These are phyloP conservation scores for Syrrhaptes paradoxus DNA, from an alignment of 2,113 vertebrate species.

Conservation along the genomic window DNA sequence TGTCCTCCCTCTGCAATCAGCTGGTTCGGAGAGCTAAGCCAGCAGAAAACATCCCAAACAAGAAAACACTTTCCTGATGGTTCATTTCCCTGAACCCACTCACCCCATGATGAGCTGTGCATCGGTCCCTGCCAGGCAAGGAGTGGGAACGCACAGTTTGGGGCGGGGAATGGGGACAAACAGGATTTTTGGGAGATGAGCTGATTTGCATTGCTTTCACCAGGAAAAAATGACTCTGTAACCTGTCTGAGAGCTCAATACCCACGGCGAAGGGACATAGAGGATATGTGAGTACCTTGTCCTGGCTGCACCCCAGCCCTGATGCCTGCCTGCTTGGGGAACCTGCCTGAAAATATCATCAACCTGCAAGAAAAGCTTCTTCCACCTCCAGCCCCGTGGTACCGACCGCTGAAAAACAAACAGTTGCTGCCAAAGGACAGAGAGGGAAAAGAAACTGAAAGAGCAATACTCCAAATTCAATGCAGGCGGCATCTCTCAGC, in stretches of 20 bases:
- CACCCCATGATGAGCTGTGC: not conserved
- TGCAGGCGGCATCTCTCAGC: not conserved
- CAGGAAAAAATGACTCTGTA: not conserved
- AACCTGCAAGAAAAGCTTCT: not conserved
- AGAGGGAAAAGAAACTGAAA: not conserved
- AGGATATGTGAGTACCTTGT: not conserved
- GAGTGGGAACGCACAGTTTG: accelerated
- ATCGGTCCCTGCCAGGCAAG: not conserved
- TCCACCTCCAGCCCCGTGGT: not conserved
- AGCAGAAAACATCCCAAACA: not conserved
- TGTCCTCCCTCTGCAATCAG: not conserved
- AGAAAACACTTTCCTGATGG: not conserved
- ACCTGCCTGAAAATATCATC: not conserved
- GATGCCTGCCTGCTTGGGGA: not conserved
- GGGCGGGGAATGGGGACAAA: accelerated
- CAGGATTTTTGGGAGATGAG: not conserved
- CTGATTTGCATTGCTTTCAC: not conserved
- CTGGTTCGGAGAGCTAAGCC: not conserved
- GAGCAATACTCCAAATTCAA: not conserved
- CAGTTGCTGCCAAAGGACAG: not conserved
- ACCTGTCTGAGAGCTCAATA: not conserved
- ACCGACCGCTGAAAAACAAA: not conserved
- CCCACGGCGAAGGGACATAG: accelerated
- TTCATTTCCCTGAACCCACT: not conserved
- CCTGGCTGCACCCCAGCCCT: no score